A percentile compares a stretch with the other conserved stretches of the same genome.
Conservation (phyloP, 30 jellyfish, hydroid and myxozoan genomes). For the Aurelia sp. region DNA sequence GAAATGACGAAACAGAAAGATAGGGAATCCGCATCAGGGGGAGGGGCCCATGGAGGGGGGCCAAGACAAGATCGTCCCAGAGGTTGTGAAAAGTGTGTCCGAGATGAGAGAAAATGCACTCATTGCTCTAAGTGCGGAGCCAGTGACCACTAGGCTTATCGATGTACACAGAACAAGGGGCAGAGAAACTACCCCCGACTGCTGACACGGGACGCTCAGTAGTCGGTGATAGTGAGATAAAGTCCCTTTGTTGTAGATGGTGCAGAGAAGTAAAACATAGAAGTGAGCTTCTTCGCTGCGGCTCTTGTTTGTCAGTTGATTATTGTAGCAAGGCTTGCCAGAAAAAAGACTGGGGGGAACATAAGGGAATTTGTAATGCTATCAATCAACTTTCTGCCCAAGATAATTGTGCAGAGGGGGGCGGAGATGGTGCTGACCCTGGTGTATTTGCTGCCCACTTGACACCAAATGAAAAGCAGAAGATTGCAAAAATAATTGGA, state of each 20-base stretch:
- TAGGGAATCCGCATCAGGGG: background rate
- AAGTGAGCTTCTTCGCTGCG: slow-evolving; percentile 26
- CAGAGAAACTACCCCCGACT: slow-evolving; percentile 33
- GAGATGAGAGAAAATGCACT: slow-evolving; percentile 4
- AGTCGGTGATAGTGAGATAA: slow-evolving; percentile 17
- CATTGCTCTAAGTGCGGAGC: slow-evolving; percentile 35
- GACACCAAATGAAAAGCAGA: slow-evolving; percentile 29
- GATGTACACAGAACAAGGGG: slow-evolving; percentile 5
- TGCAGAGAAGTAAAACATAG: slow-evolving; percentile 52
- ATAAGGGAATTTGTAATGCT: slow-evolving; percentile 23
- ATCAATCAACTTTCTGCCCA: slow-evolving; percentile 10
- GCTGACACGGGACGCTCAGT: slow-evolving; percentile 38
- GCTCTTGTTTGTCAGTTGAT: slow-evolving; percentile 21
- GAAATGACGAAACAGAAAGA: background rate
- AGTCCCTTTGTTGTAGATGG: slow-evolving; percentile 39
- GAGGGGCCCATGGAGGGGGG: slow-evolving; percentile 25
- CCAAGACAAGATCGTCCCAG: slow-evolving; percentile 17
- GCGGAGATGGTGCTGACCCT: slow-evolving; percentile 7
- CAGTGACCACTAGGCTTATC: background rate
- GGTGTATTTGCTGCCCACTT: slow-evolving; percentile 17
- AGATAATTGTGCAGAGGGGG: background rate
- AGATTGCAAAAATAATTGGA: slow-evolving; percentile 1
- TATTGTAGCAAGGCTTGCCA: slow-evolving; percentile 34
- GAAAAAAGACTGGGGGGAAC: slow-evolving; percentile 12
- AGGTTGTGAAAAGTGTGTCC: slow-evolving; percentile 29